Base-by-base conservation (phyloP, 2,113 vertebrate genomes). In the Dascyllus trimaculatus region DNA sequence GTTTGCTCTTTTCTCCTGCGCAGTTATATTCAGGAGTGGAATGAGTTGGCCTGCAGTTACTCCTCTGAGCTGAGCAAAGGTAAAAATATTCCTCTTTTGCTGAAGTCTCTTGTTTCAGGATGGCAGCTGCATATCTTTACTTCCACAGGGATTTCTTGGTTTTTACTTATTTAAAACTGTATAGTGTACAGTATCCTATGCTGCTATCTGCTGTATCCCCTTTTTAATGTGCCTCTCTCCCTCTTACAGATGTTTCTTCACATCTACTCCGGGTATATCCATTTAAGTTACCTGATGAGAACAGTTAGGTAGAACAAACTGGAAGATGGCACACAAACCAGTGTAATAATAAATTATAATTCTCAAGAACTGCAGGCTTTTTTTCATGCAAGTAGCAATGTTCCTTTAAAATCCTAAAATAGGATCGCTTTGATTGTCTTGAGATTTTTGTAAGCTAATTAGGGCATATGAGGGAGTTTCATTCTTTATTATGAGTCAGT, bases 11-110 rank as follows among this genome's bases (percentile, higher is more conserved):
- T 40, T 52, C 22, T 26, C 26, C 32, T 62, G n/a, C 64, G 45
- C 73, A 85, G 79, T 21, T 85, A 78, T 1, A 46, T 71, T 9
- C 18, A 58, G 14, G 70, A 71, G 32, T 85, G 84, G 84, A 57
- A 13, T 21, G 1, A 14, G 22, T 21, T 81, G 74, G 74, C 64
- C 53, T 61, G 74, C 60, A 82, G 75, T 65, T 7, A 45, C 38
- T 54, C 48, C 8, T 81, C 64, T 40, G 59, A 64, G 59, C 11
- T 1, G 0, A 43, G 21, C 58, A 60, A 32, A 60, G 69, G 74
- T 85, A 8, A 61, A 18, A 75, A 49, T 19, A 18, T 4, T 17
- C 29, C 32, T 14, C 1, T 61, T 26, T 68, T 19, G 13, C 49
- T 15, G 1, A 24, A 38, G 4, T 53, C 18, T 49, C 4, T 32